Evolutionary conservation across 2,113 vertebrate genomes (phyloP).

Genomic region (Tursiops truncatus): DNA sequence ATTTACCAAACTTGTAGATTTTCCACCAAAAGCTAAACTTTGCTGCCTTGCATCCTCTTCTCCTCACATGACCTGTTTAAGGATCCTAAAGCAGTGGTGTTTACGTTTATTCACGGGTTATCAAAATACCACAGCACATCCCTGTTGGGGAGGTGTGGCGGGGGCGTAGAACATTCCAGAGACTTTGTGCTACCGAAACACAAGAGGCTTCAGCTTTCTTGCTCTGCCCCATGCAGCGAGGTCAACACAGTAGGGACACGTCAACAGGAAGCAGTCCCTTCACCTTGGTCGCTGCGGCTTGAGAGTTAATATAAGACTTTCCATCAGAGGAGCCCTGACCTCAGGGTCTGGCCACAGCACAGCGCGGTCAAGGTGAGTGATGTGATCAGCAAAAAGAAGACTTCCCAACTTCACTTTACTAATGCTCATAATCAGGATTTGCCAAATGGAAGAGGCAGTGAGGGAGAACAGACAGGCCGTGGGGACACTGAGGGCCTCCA

Average conservation of each 20-base stretch:
- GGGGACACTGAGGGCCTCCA: rapidly evolving
- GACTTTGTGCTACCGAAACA: too few relatives aligned
- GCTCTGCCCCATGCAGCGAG: rapidly evolving
- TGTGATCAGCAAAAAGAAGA: too few relatives aligned
- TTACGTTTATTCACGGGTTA: background rate
- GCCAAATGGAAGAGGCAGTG: too few relatives aligned
- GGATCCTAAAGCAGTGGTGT: too few relatives aligned
- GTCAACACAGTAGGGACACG: background rate
- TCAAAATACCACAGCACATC: background rate
- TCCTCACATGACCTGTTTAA: background rate
- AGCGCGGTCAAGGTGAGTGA: background rate
- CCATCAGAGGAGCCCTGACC: background rate
- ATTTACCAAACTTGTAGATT: background rate
- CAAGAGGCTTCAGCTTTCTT: too few relatives aligned
- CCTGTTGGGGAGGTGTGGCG: rapidly evolving
- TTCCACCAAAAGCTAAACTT: background rate
- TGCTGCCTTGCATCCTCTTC: background rate
- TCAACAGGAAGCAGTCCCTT: background rate
- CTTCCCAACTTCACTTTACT: background rate
- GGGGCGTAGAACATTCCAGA: too few relatives aligned
- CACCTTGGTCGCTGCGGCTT: too few relatives aligned
- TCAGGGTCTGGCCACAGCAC: rapidly evolving
- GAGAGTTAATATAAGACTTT: background rate
- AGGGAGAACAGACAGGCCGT: rapidly evolving
- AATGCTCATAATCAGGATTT: background rate